Percentiles rank a stretch among this genome's conserved stretches.
phyloP scores from a whole-genome alignment of 2,113 vertebrate species.

The Paralichthys olivaceus region DNA sequence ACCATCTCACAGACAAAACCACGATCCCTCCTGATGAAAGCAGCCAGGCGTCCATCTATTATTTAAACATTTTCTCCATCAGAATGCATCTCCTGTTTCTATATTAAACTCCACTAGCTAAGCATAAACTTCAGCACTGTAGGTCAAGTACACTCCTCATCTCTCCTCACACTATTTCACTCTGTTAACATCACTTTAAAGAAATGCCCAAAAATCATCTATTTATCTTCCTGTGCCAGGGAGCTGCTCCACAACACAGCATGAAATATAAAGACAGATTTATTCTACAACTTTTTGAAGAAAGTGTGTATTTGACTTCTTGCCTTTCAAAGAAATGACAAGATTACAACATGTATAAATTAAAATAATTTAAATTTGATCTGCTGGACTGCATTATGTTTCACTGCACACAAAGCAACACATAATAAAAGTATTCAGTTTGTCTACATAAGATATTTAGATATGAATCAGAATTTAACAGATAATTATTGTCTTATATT shows the following conservation, averaged over 20 bases:
- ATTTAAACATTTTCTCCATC: constrained; percentile 83
- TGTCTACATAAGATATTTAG: too few species aligned
- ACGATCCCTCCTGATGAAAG: constrained; percentile 72
- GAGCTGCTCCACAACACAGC: background rate
- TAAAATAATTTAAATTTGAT: too few species aligned
- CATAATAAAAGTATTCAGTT: too few species aligned
- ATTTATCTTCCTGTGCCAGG: background rate
- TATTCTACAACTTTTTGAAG: background rate
- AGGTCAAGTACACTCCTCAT: constrained; percentile 51
- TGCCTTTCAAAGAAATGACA: too few species aligned
- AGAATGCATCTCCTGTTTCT: constrained; percentile 81
- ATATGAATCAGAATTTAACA: too few species aligned
- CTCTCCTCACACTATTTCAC: constrained; percentile 2
- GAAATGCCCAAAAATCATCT: background rate
- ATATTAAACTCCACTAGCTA: constrained; percentile 78
- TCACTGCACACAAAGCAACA: too few species aligned
- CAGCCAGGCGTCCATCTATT: constrained; percentile 84
- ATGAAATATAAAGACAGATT: background rate
- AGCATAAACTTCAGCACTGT: constrained; percentile 66
- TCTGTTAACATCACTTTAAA: constrained; percentile 11
- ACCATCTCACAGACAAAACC: constrained; percentile 63
- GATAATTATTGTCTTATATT: too few species aligned
- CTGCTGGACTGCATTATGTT: too few species aligned
- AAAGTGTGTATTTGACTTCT: too few species aligned
- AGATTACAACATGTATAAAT: too few species aligned